phyloP scores from a whole-genome alignment of 2,113 vertebrate species.

The Geococcyx californianus region DNA sequence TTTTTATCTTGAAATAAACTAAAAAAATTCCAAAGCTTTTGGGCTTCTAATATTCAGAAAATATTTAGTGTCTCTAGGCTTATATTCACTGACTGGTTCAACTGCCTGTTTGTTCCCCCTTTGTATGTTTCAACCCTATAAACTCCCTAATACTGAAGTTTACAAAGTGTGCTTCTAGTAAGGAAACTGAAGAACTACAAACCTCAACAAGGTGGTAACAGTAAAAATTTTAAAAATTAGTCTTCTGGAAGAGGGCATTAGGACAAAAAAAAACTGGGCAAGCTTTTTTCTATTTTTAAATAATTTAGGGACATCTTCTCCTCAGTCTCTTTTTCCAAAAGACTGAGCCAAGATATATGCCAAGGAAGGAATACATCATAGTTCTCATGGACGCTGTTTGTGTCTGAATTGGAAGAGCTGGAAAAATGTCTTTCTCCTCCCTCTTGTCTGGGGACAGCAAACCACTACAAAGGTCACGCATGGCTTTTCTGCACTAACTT shows the following conservation, averaged over 20 bases:
- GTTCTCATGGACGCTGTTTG: not conserved
- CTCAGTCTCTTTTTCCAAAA: not conserved
- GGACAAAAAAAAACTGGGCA: not conserved
- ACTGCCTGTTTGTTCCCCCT: not conserved
- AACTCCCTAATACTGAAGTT: not conserved
- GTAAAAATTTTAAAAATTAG: not conserved
- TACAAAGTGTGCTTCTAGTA: not conserved
- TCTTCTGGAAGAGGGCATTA: not conserved
- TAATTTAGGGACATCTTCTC: not conserved
- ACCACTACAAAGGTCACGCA: fast-evolving
- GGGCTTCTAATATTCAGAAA: not conserved
- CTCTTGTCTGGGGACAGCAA: not conserved
- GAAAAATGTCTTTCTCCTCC: not conserved
- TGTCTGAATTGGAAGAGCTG: not conserved
- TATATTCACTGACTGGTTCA: not conserved
- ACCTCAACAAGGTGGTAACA: not conserved
- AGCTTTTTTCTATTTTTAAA: not conserved
- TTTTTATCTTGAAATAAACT: not conserved
- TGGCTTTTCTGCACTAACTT: not conserved
- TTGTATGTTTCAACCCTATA: not conserved
- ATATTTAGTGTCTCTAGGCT: not conserved
- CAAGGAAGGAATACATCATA: not conserved
- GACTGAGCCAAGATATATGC: not conserved
- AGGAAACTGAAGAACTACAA: not conserved
- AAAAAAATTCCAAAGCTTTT: not conserved